phyloP scores from a whole-genome alignment of 35 echinoderm and acorn worm genomes.

The Lytechinus variegatus region DNA sequence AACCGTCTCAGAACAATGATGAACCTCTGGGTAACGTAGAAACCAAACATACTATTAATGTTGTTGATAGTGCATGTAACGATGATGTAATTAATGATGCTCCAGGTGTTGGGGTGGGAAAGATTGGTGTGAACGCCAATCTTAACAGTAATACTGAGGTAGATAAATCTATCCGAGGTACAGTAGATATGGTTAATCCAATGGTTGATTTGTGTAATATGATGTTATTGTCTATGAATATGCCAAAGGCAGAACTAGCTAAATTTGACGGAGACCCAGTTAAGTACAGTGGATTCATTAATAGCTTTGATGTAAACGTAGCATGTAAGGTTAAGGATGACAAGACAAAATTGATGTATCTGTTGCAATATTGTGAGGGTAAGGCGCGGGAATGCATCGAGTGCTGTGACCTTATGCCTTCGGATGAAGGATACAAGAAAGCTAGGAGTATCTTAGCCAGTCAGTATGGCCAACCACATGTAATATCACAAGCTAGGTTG shows the following conservation, averaged over 20 bases:
- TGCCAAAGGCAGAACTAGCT: constrained; percentile 60
- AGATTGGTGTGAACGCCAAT: background rate
- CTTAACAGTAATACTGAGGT: background rate
- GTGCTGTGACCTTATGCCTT: too few relatives aligned
- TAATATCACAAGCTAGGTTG: too few relatives aligned
- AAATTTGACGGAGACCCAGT: constrained; percentile 64
- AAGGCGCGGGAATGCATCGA: constrained; percentile 46
- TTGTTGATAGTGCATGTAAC: background rate
- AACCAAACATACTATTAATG: background rate
- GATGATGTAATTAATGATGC: background rate
- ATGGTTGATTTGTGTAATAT: background rate
- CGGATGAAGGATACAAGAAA: too few relatives aligned
- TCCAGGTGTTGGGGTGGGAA: too few relatives aligned
- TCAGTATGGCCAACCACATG: too few relatives aligned
- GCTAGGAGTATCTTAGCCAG: too few relatives aligned
- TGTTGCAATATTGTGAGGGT: constrained; percentile 70
- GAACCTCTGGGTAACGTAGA: background rate
- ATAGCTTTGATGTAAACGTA: constrained; percentile 62
- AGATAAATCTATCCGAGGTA: background rate
- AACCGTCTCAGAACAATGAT: background rate
- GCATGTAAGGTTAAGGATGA: constrained; percentile 53
- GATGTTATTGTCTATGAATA: background rate
- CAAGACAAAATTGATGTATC: constrained; percentile 49
- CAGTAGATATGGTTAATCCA: background rate
- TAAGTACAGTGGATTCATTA: constrained; percentile 62